Base-by-base conservation (phyloP, 2,888 invertebrate genomes). In the Dryococelus australis region DNA sequence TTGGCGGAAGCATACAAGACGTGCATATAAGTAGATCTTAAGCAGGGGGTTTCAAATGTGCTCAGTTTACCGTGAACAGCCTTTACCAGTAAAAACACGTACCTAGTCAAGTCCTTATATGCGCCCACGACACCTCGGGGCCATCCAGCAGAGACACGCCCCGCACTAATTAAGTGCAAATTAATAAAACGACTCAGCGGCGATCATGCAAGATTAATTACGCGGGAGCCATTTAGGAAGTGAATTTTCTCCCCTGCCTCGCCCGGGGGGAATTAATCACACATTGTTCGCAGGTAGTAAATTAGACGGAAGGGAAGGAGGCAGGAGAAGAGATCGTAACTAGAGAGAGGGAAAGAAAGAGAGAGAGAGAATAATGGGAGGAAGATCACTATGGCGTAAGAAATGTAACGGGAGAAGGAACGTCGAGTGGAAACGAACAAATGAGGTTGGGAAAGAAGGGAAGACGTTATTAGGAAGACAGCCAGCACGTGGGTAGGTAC, bases 241-340 rank as follows among this genome's bases (percentile, higher is more conserved):
- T 53, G 85, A 87, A 78, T 26, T 87, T 83, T 78, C 84, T 84
- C 43, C 20, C n/a, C 24, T 27, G 27, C 43, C 43, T 27, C 84
- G 26, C 84, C 84, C 43, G 10, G 27, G 24, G 43, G n/a, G 43
- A 84, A 84, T 84, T 84, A 84, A 43, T 43, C 84, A 43, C 43
- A 43, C 84, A 43, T 84, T 43, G 84, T 43, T 84, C 84, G 43
- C 43, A 43, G 84, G 43, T 84, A 43, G 16, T 43, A 43, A 84
- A 84, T 84, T 43, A 43, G 84, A 24, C 6, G 84, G 43, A 24
- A 43, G 84, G 43, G 84, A 9, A 27, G 26, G 27, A 43, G 20
- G 84, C 28, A 35, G 83, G 12, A 13, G 83, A 35, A 35, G 83
- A 20, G 83, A 35, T 28, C 28, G 83, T 16, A 20, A 35, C 28